Conservation (phyloP, 2,888 invertebrate genomes). For the Entomobrya proxima region DNA sequence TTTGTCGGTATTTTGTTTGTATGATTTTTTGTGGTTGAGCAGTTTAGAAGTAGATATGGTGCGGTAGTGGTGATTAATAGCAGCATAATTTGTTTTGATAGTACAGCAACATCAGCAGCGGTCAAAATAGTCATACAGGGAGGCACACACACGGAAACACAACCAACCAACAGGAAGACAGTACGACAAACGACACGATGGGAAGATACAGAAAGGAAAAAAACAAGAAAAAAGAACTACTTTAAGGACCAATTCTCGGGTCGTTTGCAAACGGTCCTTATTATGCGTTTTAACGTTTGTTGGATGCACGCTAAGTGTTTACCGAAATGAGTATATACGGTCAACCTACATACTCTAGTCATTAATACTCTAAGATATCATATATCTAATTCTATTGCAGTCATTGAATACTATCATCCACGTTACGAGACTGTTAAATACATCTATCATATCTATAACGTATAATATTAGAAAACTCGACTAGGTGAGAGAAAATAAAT, state of each 20-base stretch:
- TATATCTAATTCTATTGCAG: too few relatives aligned
- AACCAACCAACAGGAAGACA: conserved; percentile 11
- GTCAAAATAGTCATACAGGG: conserved; percentile 36
- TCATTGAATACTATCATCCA: too few relatives aligned
- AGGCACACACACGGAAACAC: conserved; percentile 30
- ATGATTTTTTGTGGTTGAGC: conserved; percentile 27
- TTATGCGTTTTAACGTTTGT: too few relatives aligned
- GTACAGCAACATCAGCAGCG: conserved; percentile 24
- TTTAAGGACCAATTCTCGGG: conserved; percentile 58
- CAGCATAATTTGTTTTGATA: not conserved
- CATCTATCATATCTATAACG: too few relatives aligned
- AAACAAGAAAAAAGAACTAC: conserved; percentile 71
- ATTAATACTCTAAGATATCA: too few relatives aligned
- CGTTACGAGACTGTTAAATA: too few relatives aligned
- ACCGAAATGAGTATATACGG: too few relatives aligned
- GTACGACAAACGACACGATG: conserved; percentile 63
- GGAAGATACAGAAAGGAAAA: not conserved
- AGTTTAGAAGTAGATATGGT: conserved; percentile 47
- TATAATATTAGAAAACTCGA: too few relatives aligned
- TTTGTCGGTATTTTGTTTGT: conserved; percentile 11
- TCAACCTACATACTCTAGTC: too few relatives aligned
- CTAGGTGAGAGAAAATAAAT: too few relatives aligned
- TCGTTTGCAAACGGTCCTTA: conserved; percentile 56
- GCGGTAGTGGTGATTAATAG: conserved; percentile 27
- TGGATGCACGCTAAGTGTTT: too few relatives aligned